A percentile compares a stretch with the other conserved stretches of the same genome.
Evolutionary conservation across 2,113 vertebrate species (phyloP).

Genomic region (Xenopus tropicalis): DNA sequence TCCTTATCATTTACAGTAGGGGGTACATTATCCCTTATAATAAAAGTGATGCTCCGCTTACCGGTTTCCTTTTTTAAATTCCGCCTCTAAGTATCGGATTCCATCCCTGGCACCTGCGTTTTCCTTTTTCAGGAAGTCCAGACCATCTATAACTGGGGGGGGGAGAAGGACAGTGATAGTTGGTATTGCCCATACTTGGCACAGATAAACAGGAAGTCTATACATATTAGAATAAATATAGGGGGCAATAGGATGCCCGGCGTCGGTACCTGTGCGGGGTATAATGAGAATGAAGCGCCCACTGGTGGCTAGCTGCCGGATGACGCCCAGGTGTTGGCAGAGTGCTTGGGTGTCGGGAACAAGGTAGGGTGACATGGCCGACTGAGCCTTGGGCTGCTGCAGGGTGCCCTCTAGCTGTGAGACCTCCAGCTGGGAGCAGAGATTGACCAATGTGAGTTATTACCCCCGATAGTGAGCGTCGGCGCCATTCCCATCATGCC

Average conservation of each 20-base stretch:
- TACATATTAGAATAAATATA: too few relatives aligned
- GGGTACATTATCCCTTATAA: too few relatives aligned
- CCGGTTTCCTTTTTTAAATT: slow-evolving; percentile 97
- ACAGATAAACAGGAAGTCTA: too few relatives aligned
- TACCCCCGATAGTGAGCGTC: too few relatives aligned
- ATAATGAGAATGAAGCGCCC: slow-evolving; percentile 97
- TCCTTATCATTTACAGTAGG: too few relatives aligned
- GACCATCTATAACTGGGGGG: slow-evolving; percentile 84
- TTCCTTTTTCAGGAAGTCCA: slow-evolving; percentile 93
- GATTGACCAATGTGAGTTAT: too few relatives aligned
- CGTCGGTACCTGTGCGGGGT: slow-evolving; percentile 83
- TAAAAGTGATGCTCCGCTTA: slow-evolving; percentile 50
- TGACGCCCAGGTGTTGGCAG: slow-evolving; percentile 83
- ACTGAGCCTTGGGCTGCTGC: slow-evolving; percentile 91
- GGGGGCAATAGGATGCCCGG: too few relatives aligned
- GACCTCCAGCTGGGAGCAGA: slow-evolving; percentile 81
- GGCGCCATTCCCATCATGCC: too few relatives aligned
- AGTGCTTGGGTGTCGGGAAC: slow-evolving; percentile 89
- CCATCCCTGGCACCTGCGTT: slow-evolving; percentile 85
- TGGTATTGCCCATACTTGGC: too few relatives aligned
- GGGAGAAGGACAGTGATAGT: background rate
- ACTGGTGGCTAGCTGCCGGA: slow-evolving; percentile 84
- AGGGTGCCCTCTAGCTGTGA: slow-evolving; percentile 96
- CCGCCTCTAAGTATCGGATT: slow-evolving; percentile 91
- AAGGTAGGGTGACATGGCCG: slow-evolving; percentile 95